Evolutionary conservation across 2,797 vertebrate species (phyloP), one percentile per base, ranked within the genome.

Genomic region (Poeciliopsis gracilis): DNA sequence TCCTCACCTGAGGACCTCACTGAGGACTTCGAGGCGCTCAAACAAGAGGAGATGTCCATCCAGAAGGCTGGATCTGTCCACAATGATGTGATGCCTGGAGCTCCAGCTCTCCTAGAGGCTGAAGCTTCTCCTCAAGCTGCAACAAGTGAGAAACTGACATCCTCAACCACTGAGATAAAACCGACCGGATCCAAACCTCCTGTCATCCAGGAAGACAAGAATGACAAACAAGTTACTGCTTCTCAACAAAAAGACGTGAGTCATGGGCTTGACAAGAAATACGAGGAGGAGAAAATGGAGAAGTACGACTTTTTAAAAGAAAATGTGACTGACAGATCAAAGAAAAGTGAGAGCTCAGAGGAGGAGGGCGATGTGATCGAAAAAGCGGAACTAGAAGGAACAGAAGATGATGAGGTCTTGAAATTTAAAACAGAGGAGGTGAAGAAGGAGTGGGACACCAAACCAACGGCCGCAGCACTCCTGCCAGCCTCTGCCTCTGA

Each of bases 1-100:
- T 99, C 98, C 75, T 98, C 98, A 13, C 98, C 98, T 5, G 98
- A 99, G 91, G 98, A 99, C 88, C 97, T 99, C 57, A 99, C 98
- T 5, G 97, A 97, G 85, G 98, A 99, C 92, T 99, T 99, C 88
- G 98, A 99, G 94, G 96, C 97, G 75, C 90, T 99, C 86, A 97
- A 95, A 89, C 92, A 93, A 10, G 97, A 98, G 79, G 96, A 94
- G 82, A 61, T 89, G 83, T 90, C 88, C 61, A 91, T 91, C 78
- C 43, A 47, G 3, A 79, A 87, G 76, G 63, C 49, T 0, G 84
- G 82, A 51, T 66, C 88, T 0, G 73, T 87, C 57, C 89, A 95
- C 80, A 95, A 89, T 43, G 91, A 94, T 69, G 85, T 87, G 8
- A 78, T 85, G 25, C 75, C 88, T 75, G 85, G 83, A 5, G 87